These are phyloP conservation scores for Falco concolor DNA, from an alignment of 2,797 vertebrate species.

Conservation along the genomic window DNA sequence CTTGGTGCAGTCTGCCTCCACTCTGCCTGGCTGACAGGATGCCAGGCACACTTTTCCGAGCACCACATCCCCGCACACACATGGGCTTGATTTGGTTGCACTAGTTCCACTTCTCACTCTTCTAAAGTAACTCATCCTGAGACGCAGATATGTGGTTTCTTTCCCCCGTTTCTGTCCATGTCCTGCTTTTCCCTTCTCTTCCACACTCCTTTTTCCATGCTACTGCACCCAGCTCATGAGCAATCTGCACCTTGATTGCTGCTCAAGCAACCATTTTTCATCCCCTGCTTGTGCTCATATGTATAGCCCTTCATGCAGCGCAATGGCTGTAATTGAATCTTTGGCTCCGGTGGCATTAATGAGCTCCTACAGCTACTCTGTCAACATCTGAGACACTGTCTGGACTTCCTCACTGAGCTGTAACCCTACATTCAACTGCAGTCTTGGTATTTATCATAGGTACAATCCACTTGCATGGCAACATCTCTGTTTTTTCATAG, in stretches of 20 bases:
- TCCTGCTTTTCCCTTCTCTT: background rate
- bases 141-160: background rate
- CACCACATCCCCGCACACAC: background rate
- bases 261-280: constrained; percentile 26
- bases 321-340: constrained; percentile 37
- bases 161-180: rapidly evolving
- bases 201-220: background rate
- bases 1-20: background rate
- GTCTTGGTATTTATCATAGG: background rate
- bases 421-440: constrained; percentile 16
- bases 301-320: background rate
- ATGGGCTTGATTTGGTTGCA: background rate
- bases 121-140: background rate
- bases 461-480: background rate
- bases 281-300: background rate
- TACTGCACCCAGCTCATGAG: background rate
- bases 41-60: background rate
- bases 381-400: constrained; percentile 34
- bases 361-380: constrained; percentile 35
- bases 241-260: background rate
- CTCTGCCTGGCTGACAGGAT: background rate
- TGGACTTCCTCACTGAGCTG: constrained; percentile 37
- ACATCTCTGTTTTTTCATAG: background rate
- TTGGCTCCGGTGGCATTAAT: constrained; percentile 46
- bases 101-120: background rate